Conservation (phyloP, 2,113 vertebrate species). For the Leptodactylus fuscus region DNA sequence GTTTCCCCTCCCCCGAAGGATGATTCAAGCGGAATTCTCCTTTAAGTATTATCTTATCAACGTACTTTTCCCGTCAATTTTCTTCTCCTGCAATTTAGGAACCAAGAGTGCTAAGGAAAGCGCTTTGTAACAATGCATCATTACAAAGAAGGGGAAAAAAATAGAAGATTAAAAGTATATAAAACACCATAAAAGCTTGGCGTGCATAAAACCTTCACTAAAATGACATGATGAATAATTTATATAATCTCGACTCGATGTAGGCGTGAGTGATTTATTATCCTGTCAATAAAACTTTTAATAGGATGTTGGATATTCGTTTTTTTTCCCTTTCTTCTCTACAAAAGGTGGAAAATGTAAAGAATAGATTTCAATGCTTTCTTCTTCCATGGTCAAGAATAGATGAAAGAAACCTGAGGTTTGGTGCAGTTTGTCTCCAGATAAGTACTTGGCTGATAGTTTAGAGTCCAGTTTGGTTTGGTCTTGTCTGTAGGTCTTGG, state of each 20-base stretch:
- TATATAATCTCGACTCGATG: slow-evolving; percentile 16
- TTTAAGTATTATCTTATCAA: neutral
- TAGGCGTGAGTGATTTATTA: slow-evolving; percentile 49
- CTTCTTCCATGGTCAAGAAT: neutral
- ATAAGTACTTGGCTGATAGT: neutral
- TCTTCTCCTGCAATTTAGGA: neutral
- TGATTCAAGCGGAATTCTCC: neutral
- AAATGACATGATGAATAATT: slow-evolving; percentile 53
- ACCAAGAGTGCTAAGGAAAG: slow-evolving; percentile 4
- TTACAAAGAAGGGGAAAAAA: neutral
- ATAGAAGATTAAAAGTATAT: slow-evolving; percentile 12
- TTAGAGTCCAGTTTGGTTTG: neutral
- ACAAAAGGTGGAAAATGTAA: neutral
- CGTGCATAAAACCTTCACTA: slow-evolving; percentile 4
- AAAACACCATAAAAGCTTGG: slow-evolving; percentile 17
- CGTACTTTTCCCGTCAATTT: neutral
- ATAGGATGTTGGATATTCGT: slow-evolving; percentile 12
- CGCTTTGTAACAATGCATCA: neutral
- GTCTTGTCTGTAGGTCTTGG: too few relatives aligned
- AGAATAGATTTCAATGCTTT: neutral
- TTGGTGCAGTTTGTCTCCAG: neutral
- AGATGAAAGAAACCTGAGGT: too few relatives aligned
- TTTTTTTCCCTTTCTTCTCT: neutral
- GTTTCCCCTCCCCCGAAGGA: too few relatives aligned
- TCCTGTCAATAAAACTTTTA: slow-evolving; percentile 41